phyloP scores from a whole-genome alignment of 2,797 vertebrate genomes.

The Galago senegalensis region DNA sequence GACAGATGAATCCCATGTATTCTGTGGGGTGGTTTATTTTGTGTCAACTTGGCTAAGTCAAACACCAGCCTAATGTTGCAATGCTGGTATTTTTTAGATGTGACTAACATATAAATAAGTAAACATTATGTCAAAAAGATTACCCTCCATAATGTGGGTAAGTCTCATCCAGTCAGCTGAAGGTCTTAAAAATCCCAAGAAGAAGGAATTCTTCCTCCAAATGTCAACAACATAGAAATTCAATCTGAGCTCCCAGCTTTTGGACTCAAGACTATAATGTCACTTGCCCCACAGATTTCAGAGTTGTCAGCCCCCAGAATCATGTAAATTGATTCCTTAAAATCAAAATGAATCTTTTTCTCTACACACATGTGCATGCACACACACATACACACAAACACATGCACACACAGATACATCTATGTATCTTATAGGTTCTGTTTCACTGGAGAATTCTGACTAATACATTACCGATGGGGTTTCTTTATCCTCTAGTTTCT shows the following conservation, averaged over 20 bases:
- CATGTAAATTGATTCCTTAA: no score
- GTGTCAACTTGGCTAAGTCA: not conserved
- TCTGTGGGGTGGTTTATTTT: no score
- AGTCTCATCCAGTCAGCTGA: not conserved
- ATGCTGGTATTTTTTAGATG: not conserved
- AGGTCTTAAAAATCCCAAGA: not conserved
- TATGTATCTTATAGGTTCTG: not conserved
- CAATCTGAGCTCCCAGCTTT: not conserved
- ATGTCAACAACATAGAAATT: not conserved
- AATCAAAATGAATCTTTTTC: no score
- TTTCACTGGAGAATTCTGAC: not conserved
- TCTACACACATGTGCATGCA: no score
- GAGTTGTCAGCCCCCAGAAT: not conserved
- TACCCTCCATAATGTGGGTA: not conserved
- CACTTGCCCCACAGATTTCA: not conserved
- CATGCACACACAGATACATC: not conserved
- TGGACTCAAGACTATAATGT: no score
- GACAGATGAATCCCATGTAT: not conserved
- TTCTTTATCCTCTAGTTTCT: not conserved
- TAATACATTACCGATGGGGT: not conserved
- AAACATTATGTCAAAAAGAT: not conserved
- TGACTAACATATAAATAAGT: not conserved
- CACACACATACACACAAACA: no score
- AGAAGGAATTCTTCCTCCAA: not conserved
- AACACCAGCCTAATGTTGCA: not conserved